Evolutionary conservation across 2,888 invertebrate genomes (phyloP).

Genomic region (Acrobasis suavella): DNA sequence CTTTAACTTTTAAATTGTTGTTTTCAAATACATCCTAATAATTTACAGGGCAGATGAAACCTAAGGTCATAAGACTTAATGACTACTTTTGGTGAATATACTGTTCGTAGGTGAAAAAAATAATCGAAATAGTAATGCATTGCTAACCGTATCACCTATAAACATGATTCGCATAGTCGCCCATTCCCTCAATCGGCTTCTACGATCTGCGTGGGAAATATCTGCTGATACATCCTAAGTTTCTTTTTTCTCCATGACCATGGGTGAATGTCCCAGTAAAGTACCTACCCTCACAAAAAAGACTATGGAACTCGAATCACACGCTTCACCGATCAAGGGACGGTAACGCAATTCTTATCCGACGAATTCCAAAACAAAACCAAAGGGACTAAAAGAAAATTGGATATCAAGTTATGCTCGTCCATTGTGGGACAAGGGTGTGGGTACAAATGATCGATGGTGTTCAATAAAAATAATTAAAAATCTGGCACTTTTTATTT

Average conservation of each 20-base stretch:
- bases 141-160: too few species aligned
- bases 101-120: too few species aligned
- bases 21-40: too few species aligned
- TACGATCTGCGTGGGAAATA: too few species aligned
- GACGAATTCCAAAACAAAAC: neutral
- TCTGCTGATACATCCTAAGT: too few species aligned
- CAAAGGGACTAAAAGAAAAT: slow-evolving; percentile 9
- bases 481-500: too few species aligned
- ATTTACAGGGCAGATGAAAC: too few species aligned
- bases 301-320: neutral
- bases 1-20: too few species aligned
- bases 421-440: slow-evolving; percentile 1
- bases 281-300: neutral
- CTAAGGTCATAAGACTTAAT: neutral
- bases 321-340: slow-evolving; percentile 6
- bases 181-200: too few species aligned
- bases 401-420: slow-evolving; percentile 14
- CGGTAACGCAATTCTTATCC: slow-evolving; percentile 8
- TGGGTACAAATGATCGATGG: neutral
- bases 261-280: neutral
- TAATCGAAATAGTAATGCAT: neutral
- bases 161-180: too few species aligned
- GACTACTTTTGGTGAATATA: too few species aligned
- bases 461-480: neutral
- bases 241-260: too few species aligned